Evolutionary conservation across 64 coral and sea anemone species (phyloP), one percentile per base, ranked within the genome.

Genomic region (Stichodactyla helianthus): DNA sequence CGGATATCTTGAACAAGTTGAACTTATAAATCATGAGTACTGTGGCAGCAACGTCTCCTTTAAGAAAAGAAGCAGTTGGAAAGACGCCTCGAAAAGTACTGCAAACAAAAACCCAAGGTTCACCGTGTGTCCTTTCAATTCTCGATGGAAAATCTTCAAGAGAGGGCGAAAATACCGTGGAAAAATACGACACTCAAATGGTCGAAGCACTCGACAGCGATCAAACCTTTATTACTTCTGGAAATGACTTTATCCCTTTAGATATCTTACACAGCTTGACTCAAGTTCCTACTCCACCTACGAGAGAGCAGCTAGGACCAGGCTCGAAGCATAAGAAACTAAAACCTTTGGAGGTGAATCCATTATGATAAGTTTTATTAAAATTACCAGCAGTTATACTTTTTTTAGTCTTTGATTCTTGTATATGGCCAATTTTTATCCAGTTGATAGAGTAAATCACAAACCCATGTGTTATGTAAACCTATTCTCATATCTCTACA

Each of bases 231-330:
- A 79, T 96, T 53, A 96, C 94, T 44, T 87, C 86, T 22, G 88
- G 85, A 77, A 95, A 90, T 84, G 97, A 99, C 55, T 99, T 99
- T 71, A 99, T 99, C 82, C 97, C 97, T 10, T 70, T 92, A 5
- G 97, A 99, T 82, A 99, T 99, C 83, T 99, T 99, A 51, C 93
- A 92, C 64, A 99, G 97, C 83, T 84, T 99, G 84, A 93, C 97
- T 20, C 91, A 99, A 62, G 81, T 90, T 20, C 93, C 97, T 60
- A 82, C 89, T 25, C 97, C 93, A 1, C 93, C 97, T 11, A 84
- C 93, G 9, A 83, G 93, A 4, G 97, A 99, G 67, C 90, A 95
- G 15, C 71, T 98, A 5, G 97, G 97, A 17, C 97, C 93, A 6
- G 82, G 90, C 16, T 52, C 86, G 27, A 99, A 93, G 63, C 85